These are phyloP conservation scores for Varanus komodoensis DNA, from an alignment of 2,113 vertebrate genomes.

Conservation along the genomic window DNA sequence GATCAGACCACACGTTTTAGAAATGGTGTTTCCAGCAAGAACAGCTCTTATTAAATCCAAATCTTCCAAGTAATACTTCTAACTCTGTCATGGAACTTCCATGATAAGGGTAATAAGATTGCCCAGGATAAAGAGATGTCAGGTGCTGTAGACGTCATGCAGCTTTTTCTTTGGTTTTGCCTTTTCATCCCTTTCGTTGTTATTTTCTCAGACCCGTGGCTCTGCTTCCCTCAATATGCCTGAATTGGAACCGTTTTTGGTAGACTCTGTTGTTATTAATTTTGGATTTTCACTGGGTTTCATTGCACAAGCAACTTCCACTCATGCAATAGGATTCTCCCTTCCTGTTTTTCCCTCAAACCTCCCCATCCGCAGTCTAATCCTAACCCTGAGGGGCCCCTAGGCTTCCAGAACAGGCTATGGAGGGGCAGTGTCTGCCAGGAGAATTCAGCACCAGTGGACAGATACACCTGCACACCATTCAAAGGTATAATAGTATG, in stretches of 20 bases:
- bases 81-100: no score
- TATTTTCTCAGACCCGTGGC: neutral
- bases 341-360: neutral
- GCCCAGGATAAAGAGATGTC: no score
- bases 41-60: no score
- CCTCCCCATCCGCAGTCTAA: neutral
- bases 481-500: neutral
- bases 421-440: neutral
- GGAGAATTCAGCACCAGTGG: neutral
- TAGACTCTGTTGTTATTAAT: neutral
- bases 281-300: neutral
- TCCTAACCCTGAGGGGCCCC: neutral
- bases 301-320: neutral
- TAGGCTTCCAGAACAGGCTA: neutral
- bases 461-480: neutral
- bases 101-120: no score
- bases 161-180: no score
- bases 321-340: neutral
- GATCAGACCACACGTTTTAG: no score
- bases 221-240: neutral
- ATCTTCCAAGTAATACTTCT: no score
- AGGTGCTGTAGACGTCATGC: no score
- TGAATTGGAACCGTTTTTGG: neutral
- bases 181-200: no score
- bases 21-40: no score